A percentile compares a stretch with the other conserved stretches of the same genome.
Evolutionary conservation across 1,140 invertebrate genomes (phyloP).

Genomic region (Pararge aegeria): DNA sequence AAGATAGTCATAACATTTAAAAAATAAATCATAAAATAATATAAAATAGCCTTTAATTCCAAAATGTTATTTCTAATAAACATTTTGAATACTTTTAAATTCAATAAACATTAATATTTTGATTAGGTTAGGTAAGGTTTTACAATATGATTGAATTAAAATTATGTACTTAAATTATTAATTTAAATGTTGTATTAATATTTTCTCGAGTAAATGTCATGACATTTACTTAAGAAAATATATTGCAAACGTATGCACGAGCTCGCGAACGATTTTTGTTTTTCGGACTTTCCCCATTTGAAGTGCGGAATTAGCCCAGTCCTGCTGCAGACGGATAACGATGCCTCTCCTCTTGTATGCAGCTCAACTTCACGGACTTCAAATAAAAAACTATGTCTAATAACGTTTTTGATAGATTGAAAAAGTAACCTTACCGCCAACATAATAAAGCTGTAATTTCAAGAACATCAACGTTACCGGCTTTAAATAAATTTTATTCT

Average conservation of each 20-base stretch:
- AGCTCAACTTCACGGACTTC: slow-evolving; percentile 45
- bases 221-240: background rate
- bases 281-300: background rate
- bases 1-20: too few relatives aligned
- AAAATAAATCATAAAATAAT: too few relatives aligned
- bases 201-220: background rate
- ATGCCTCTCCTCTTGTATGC: slow-evolving; percentile 59
- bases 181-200: too few relatives aligned
- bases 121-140: too few relatives aligned
- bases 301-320: slow-evolving; percentile 32
- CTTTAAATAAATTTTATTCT: slow-evolving; percentile 44
- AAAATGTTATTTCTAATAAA: too few relatives aligned
- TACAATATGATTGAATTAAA: too few relatives aligned
- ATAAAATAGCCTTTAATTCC: too few relatives aligned
- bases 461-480: slow-evolving; percentile 15
- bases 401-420: slow-evolving; percentile 4
- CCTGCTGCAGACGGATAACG: slow-evolving; percentile 62
- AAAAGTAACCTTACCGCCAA: slow-evolving; percentile 37
- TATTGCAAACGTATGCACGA: background rate
- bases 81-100: too few relatives aligned
- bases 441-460: background rate
- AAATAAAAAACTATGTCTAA: slow-evolving; percentile 45
- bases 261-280: background rate
- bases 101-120: too few relatives aligned
- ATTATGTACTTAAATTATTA: too few relatives aligned